Evolutionary conservation across 2,888 invertebrate genomes (phyloP).

Genomic region (Anodontia alba): DNA sequence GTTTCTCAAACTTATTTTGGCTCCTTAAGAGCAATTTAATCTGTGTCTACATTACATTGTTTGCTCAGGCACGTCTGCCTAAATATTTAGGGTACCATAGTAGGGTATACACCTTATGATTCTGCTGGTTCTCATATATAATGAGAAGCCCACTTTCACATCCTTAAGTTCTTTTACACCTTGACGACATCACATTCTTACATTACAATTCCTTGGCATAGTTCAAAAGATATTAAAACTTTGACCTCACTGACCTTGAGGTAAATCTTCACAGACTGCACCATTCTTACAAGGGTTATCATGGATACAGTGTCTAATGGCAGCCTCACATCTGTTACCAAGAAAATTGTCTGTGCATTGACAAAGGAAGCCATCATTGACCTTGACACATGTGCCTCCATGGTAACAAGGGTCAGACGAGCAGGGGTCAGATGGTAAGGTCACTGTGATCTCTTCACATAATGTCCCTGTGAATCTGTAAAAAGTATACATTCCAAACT

Average conservation of each 20-base stretch:
- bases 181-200: no score
- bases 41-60: no score
- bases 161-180: no score
- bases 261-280: conserved; percentile 78
- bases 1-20: no score
- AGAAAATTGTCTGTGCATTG: conserved; percentile 60
- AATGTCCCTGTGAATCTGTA: conserved; percentile 67
- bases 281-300: conserved; percentile 75
- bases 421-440: conserved; percentile 41
- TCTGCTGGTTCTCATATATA: no score
- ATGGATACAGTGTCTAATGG: conserved; percentile 69
- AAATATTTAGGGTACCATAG: no score
- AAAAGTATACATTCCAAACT: neutral
- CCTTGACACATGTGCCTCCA: conserved; percentile 65
- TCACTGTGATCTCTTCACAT: conserved; percentile 51
- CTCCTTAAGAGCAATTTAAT: no score
- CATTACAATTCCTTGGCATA: no score
- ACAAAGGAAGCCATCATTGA: conserved; percentile 62
- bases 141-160: no score
- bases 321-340: conserved; percentile 75
- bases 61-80: no score
- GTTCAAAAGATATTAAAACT: no score
- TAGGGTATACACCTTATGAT: no score
- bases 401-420: conserved; percentile 63
- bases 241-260: conserved; percentile 53